phyloP scores from a whole-genome alignment of 2,113 vertebrate genomes.

The Odontophorus gujanensis region DNA sequence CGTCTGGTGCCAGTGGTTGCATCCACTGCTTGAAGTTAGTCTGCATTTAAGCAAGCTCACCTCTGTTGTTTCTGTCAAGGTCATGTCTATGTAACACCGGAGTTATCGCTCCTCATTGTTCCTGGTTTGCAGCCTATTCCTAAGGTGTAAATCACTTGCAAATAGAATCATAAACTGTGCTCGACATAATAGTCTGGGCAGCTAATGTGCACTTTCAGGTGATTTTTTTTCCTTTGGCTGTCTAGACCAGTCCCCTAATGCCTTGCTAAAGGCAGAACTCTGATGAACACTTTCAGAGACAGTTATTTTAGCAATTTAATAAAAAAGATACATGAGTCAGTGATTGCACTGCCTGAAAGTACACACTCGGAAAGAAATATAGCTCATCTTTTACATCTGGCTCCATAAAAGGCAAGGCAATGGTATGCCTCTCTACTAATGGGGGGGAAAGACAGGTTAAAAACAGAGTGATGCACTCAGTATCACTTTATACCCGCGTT shows the following conservation, averaged over 20 bases:
- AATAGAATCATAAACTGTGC: conserved; percentile 41
- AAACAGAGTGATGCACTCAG: background rate
- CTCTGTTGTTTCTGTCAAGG: conserved; percentile 22
- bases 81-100: background rate
- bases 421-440: background rate
- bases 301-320: conserved; percentile 46
- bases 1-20: background rate
- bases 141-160: conserved; percentile 23
- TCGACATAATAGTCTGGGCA: background rate
- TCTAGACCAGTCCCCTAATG: conserved; percentile 23
- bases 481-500: background rate
- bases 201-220: background rate
- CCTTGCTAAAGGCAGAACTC: conserved; percentile 7
- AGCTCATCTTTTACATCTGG: background rate
- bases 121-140: background rate
- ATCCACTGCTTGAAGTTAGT: background rate
- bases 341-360: conserved; percentile 15
- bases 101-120: conserved; percentile 12
- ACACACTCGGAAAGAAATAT: background rate
- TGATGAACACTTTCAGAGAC: background rate
- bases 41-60: background rate
- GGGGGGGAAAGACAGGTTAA: background rate
- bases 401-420: background rate
- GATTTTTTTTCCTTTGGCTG: conserved; percentile 20
- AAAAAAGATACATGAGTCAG: background rate